Conservation (phyloP, 2,888 invertebrate species). For the Acronicta psi region DNA sequence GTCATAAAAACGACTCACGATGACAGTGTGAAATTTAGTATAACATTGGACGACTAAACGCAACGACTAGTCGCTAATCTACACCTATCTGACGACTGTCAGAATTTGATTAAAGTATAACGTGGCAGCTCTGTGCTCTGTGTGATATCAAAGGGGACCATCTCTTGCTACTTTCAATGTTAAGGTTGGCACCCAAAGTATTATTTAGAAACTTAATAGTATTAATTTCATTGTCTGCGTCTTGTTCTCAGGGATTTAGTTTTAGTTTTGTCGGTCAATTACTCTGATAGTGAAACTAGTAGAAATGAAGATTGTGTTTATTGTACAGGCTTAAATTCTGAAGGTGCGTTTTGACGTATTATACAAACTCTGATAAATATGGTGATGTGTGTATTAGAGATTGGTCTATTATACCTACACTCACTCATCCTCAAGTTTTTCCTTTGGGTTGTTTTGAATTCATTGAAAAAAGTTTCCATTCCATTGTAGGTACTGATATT, state of each 20-base stretch:
- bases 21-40: constrained; percentile 15
- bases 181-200: constrained; percentile 43
- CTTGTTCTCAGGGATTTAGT: constrained; percentile 48
- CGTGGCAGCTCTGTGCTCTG: constrained; percentile 5
- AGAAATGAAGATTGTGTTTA: constrained; percentile 11
- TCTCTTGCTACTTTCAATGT: constrained; percentile 52
- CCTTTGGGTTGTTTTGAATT: too few relatives aligned
- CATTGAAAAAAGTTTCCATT: too few relatives aligned
- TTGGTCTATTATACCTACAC: too few relatives aligned
- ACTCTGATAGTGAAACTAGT: constrained; percentile 19
- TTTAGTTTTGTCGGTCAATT: constrained; percentile 31
- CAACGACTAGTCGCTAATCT: constrained; percentile 20
- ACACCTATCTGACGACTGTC: constrained; percentile 17
- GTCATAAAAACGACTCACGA: not conserved
- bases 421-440: too few relatives aligned
- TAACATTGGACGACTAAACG: constrained; percentile 26
- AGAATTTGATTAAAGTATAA: constrained; percentile 32
- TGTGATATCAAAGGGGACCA: constrained; percentile 50
- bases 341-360: too few relatives aligned
- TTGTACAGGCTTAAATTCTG: constrained; percentile 17
- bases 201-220: constrained; percentile 36
- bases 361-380: too few relatives aligned
- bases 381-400: too few relatives aligned
- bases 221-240: constrained; percentile 39
- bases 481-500: too few relatives aligned